phyloP scores from a whole-genome alignment of 2,797 vertebrate species.

The Catostomus latipinnis region DNA sequence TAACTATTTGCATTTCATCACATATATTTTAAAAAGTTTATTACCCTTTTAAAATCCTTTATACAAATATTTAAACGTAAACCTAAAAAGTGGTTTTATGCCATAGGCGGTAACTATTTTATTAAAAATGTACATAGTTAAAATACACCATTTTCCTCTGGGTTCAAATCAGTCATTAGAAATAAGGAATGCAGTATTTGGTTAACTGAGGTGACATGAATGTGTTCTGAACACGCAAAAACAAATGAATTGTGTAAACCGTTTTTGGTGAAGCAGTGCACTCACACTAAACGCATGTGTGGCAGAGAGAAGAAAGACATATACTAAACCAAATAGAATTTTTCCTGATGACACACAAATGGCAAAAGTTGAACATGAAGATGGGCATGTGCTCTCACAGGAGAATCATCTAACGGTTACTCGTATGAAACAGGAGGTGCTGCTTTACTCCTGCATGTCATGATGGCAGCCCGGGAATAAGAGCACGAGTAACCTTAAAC shows the following conservation, averaged over 20 bases:
- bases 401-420: constrained; percentile 24
- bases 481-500: constrained; percentile 82
- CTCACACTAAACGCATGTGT: not conserved
- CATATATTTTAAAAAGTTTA: too few species aligned
- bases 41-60: not conserved
- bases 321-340: not conserved
- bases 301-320: not conserved
- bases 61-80: not conserved
- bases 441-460: constrained; percentile 71
- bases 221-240: not conserved
- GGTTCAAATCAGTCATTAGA: not conserved
- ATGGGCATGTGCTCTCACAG: constrained; percentile 28
- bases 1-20: too few species aligned
- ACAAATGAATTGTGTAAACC: not conserved
- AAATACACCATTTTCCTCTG: not conserved
- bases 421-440: constrained; percentile 53
- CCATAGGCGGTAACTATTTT: not conserved
- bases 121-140: not conserved
- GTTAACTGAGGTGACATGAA: not conserved
- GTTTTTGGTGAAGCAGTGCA: not conserved
- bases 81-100: not conserved
- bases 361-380: constrained; percentile 34
- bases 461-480: constrained; percentile 70
- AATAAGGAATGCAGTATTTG: not conserved
- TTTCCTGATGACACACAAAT: not conserved